A percentile compares a stretch with the other conserved stretches of the same genome.
Evolutionary conservation across 2,113 vertebrate species (phyloP).

Genomic region (Thymallus thymallus): DNA sequence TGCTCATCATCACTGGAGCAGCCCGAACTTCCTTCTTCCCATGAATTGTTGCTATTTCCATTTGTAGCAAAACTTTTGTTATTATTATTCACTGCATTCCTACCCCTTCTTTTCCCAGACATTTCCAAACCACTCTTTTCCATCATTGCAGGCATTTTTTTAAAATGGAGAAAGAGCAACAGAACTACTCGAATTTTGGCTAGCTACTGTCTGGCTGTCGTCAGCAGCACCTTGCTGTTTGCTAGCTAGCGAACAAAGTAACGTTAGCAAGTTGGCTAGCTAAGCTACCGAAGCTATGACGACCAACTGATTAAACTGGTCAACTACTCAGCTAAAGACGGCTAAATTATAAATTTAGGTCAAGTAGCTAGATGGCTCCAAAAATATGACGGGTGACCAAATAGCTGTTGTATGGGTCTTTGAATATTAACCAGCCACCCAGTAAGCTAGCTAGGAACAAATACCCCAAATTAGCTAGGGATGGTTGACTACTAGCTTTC

Average conservation of each 20-base stretch:
- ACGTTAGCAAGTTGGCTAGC: conserved; percentile 16
- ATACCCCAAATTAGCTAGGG: conserved; percentile 3
- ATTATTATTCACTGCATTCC: conserved; percentile 72
- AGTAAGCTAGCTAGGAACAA: not conserved
- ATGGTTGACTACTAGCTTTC: not conserved
- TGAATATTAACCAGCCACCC: not conserved
- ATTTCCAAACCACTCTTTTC: conserved; percentile 83
- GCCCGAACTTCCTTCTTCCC: conserved; percentile 90
- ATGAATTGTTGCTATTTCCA: conserved; percentile 83
- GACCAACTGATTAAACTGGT: not conserved
- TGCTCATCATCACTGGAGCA: conserved; percentile 92
- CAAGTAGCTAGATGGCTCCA: not conserved
- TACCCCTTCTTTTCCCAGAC: conserved; percentile 83
- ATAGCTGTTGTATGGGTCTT: not conserved
- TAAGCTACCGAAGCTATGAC: not conserved
- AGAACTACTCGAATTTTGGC: conserved; percentile 32
- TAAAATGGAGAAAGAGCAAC: conserved; percentile 6
- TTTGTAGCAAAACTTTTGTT: conserved; percentile 86
- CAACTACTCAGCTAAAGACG: not conserved
- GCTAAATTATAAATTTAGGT: not conserved
- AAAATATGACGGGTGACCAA: not conserved
- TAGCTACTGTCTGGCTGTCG: conserved; percentile 14
- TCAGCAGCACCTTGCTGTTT: conserved; percentile 18
- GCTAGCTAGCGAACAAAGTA: conserved; percentile 15
- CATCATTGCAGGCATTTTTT: conserved; percentile 84